A percentile compares a stretch with the other conserved stretches of the same genome.
Evolutionary conservation across 2,888 invertebrate genomes (phyloP).

Genomic region (Volucella zonaria): DNA sequence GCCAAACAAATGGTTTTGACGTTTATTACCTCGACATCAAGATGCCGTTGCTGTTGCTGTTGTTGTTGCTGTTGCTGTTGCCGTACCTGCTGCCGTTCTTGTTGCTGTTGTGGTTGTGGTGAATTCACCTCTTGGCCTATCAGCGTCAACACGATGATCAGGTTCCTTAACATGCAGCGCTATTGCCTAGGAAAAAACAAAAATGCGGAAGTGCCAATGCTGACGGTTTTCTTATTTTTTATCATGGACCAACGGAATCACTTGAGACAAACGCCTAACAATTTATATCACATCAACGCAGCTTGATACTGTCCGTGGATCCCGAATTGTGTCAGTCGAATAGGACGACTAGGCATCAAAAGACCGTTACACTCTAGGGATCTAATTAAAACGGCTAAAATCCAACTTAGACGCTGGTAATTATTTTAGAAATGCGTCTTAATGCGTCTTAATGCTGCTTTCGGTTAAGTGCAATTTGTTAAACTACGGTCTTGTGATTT

Average conservation of each 20-base stretch:
- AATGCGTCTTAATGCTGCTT: not conserved
- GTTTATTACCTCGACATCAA: slow-evolving; percentile 67
- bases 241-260: slow-evolving; percentile 50
- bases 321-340: slow-evolving; percentile 55
- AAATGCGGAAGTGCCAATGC: slow-evolving; percentile 63
- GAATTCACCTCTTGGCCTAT: slow-evolving; percentile 46
- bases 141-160: slow-evolving; percentile 18
- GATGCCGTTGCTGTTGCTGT: slow-evolving; percentile 42
- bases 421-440: slow-evolving; percentile 14
- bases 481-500: no score
- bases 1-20: slow-evolving; percentile 66
- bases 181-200: slow-evolving; percentile 42
- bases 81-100: not conserved
- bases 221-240: slow-evolving; percentile 67
- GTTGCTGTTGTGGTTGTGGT: slow-evolving; percentile 25
- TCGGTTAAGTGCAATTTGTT: no score
- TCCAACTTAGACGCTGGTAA: slow-evolving; percentile 1
- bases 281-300: slow-evolving; percentile 59
- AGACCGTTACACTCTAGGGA: slow-evolving; percentile 64
- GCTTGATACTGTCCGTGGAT: slow-evolving; percentile 59
- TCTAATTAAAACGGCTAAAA: slow-evolving; percentile 59
- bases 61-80: no score
- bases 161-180: slow-evolving; percentile 46
- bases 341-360: not conserved
- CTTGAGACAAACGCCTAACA: slow-evolving; percentile 53